Evolutionary conservation across 92 coral and sea anemone genomes (phyloP), one percentile per base, ranked within the genome.

Genomic region (Siderastrea radians): DNA sequence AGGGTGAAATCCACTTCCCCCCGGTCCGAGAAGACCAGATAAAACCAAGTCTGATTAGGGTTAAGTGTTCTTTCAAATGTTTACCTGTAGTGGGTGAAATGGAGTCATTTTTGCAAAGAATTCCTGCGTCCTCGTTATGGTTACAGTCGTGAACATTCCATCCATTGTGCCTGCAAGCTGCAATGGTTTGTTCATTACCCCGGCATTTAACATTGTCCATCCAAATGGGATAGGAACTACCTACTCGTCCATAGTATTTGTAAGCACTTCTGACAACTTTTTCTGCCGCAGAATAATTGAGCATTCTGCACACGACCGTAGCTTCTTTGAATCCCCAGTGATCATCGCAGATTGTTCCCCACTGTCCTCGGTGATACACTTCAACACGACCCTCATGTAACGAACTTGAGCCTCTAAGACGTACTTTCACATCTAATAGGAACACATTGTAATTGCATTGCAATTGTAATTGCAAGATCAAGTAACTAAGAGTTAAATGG

Each of bases 321-420:
- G 76, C 86, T n/a, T 81, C 86, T 10, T 46, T 54, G 14, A 68
- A 8, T 45, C 77, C 77, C 86, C 86, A 81, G 65, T 68, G 77
- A 57, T 81, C 86, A 8, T 68, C 68, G 50, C 86, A 81, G 7
- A 68, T 46, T 58, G 86, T 68, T 13, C 86, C 86, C 86, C 86
- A 81, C 8, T 2, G 19, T 51, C 77, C 67, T 15, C 53, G 53
- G 44, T 70, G 65, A 68, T 81, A 68, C n/a, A 81, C 64, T 16
- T 81, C 86, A n/a, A 81, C 86, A 7, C 86, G 77, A 15, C 86
- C 86, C 7, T 81, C 86, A 5, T 68, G 14, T 0, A 77, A 81
- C 7, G 75, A 68, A 47, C 44, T 44, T 13, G 86, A 68, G 7
- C 86, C 86, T 66, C 54, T 68, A 7, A 81, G 86, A 43, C 77